These are phyloP conservation scores for Endomychus coccineus DNA, from an alignment of 2,888 invertebrate species.

Conservation along the genomic window DNA sequence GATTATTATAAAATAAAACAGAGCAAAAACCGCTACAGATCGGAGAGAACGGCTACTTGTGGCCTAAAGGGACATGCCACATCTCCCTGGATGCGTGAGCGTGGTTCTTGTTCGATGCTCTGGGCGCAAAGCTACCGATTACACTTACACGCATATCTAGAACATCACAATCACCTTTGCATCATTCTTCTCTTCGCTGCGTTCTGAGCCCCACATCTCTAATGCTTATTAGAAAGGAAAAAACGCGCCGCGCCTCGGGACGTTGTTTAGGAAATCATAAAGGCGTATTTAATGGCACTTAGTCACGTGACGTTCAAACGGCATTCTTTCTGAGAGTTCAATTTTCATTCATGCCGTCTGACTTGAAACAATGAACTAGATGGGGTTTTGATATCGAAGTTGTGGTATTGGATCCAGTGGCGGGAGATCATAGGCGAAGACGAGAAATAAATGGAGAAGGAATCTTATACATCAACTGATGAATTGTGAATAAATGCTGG, in stretches of 20 bases:
- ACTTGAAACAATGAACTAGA: too few species aligned
- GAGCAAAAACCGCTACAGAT: slow-evolving; percentile 24
- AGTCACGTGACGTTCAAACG: slow-evolving; percentile 9
- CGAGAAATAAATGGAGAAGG: too few species aligned
- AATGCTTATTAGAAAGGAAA: slow-evolving; percentile 13
- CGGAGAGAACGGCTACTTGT: slow-evolving; percentile 9
- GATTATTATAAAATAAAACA: slow-evolving; percentile 25
- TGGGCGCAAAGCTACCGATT: slow-evolving; percentile 15
- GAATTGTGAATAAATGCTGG: too few species aligned
- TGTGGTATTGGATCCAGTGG: too few species aligned
- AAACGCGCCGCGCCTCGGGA: slow-evolving; percentile 11
- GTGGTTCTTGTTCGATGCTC: slow-evolving; percentile 11
- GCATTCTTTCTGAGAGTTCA: slow-evolving; percentile 6
- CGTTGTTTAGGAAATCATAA: slow-evolving; percentile 12
- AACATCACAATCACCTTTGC: slow-evolving; percentile 11
- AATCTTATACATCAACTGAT: too few species aligned
- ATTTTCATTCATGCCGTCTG: too few species aligned
- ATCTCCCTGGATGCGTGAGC: slow-evolving; percentile 15
- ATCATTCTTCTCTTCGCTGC: neutral
- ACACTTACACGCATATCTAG: slow-evolving; percentile 16
- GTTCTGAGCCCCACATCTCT: slow-evolving; percentile 6
- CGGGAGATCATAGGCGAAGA: too few species aligned
- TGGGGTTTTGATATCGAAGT: too few species aligned
- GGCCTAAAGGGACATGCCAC: slow-evolving; percentile 11
- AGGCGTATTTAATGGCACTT: slow-evolving; percentile 10